These are phyloP conservation scores for Phasianus colchicus DNA, from an alignment of 2,113 vertebrate genomes.

Conservation along the genomic window DNA sequence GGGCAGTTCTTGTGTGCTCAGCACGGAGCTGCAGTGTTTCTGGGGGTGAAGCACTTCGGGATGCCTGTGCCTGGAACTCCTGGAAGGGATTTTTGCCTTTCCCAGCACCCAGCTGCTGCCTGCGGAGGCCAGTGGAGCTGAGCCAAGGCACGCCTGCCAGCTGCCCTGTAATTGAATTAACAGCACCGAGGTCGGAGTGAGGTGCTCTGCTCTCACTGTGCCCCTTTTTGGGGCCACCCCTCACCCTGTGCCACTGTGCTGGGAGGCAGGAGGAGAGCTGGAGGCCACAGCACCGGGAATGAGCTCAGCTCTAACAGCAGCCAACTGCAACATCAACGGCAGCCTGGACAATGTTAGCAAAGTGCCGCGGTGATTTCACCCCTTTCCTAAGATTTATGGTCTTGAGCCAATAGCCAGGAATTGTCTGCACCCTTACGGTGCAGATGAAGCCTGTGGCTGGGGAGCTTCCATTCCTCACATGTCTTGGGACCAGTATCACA, in stretches of 20 bases:
- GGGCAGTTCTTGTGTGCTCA: not conserved
- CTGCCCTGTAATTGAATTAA: not conserved
- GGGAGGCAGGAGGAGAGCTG: not conserved
- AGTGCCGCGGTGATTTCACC: not conserved
- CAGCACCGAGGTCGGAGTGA: rapidly evolving
- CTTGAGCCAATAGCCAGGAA: rapidly evolving
- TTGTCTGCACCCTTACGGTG: not conserved
- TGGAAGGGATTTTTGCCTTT: not conserved
- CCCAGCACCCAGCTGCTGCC: not conserved
- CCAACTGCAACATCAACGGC: not conserved
- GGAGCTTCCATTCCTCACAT: not conserved
- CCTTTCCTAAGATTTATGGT: rapidly evolving
- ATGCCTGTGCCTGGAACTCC: not conserved
- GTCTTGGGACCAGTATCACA: conserved; percentile 21
- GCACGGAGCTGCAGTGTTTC: not conserved
- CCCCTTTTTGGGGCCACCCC: rapidly evolving
- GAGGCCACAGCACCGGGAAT: not conserved
- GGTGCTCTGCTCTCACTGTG: not conserved
- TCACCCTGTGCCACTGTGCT: rapidly evolving
- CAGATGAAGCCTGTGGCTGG: rapidly evolving
- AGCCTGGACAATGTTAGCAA: not conserved
- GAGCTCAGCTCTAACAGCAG: not conserved
- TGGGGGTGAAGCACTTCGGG: not conserved
- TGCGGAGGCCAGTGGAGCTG: rapidly evolving
- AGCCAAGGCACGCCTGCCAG: not conserved